Base-by-base conservation (phyloP, 2,797 vertebrate genomes). In the Bryconaethiops microstoma region DNA sequence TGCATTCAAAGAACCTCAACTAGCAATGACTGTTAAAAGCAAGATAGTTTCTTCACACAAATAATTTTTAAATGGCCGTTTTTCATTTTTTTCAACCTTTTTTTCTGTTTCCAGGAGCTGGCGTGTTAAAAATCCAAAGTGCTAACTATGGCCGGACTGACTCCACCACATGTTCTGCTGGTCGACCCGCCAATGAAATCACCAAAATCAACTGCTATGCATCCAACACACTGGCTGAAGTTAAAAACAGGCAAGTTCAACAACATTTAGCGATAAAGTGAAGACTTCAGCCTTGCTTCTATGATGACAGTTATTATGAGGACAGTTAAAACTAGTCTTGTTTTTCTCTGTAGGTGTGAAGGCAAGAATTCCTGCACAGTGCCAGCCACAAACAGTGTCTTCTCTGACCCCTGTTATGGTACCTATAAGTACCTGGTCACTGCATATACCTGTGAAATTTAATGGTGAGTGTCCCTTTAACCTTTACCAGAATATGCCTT, bases 121-220 rank as follows among this genome's bases (percentile, higher is more conserved):
- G 13, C 4, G 67, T 5, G 16, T 16, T 87, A 42, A 72, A 69
- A 23, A 63, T 85, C 29, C 21, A 69, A 1, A 16, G n/a, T 9
- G 80, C 78, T 9, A 75, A 83, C 73, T 83, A 72, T n/a, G 80
- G 84, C 2, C 79, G 79, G 42, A 81, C n/a, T 13, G 64, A 86
- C 74, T 40, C 39, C 60, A 63, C 12, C 4, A 84, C 52, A 17
- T 86, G 86, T 70, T 69, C 68, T 39, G 2, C 7, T 17, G 84
- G 72, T 23, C 52, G 50, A 54, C 74, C 82, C 8, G 0, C 0
- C 10, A 13, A 0, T 7, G 0, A 81, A 35, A 7, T 83, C 50
- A 39, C 60, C 25, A 73, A 75, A 10, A 65, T 7, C 0, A 7
- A 65, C 35, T 65, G 63, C 35, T 40, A n/a, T 1, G 63, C 16